Conservation (phyloP, 2,113 vertebrate genomes). For the Oryctolagus cuniculus region DNA sequence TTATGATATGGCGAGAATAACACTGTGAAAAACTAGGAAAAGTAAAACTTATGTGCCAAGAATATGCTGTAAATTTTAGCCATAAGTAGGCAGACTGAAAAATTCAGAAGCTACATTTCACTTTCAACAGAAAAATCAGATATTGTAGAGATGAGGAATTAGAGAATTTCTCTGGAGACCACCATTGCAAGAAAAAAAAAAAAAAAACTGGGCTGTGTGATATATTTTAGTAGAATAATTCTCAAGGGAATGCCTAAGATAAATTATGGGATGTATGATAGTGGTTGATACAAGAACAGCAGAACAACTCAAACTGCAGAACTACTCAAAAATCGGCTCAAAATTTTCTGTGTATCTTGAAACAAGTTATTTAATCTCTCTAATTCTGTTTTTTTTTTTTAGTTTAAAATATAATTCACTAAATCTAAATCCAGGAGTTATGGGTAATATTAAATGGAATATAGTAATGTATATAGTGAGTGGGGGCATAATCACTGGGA, state of each 20-base stretch:
- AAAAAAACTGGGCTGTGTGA: neutral
- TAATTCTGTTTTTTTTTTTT: neutral
- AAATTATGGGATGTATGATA: neutral
- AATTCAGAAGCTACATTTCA: constrained; percentile 1
- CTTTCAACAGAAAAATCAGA: neutral
- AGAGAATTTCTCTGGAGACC: neutral
- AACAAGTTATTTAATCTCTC: neutral
- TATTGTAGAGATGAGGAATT: neutral
- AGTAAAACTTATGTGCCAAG: neutral
- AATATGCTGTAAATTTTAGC: neutral
- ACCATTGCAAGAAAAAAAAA: neutral
- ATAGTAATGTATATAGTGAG: neutral
- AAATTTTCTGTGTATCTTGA: neutral
- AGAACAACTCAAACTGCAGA: too few species aligned
- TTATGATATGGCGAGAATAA: neutral
- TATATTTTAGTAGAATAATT: neutral
- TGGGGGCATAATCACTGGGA: neutral
- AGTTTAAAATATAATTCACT: neutral
- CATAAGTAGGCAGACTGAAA: neutral
- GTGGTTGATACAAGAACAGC: neutral
- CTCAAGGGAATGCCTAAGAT: neutral
- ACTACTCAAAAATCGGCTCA: neutral
- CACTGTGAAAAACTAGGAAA: neutral
- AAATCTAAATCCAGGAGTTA: neutral
- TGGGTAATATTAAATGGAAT: neutral